Evolutionary conservation across 2,888 invertebrate species (phyloP), one percentile per base, ranked within the genome.

Genomic region (Eustalomyia histrio): DNA sequence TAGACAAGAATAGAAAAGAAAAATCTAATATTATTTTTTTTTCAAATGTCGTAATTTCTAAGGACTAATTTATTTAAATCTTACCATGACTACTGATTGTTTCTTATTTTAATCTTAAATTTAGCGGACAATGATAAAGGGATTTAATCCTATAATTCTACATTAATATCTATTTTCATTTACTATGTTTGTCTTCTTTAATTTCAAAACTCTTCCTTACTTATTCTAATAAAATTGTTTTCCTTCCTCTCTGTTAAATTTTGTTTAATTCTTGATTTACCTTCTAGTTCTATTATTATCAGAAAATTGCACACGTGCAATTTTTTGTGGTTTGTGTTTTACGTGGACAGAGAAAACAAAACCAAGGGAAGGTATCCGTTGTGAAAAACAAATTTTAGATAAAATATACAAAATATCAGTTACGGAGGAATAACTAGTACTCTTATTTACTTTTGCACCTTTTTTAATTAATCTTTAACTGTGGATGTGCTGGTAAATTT

Each of bases 261-360:
- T 74, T 39, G 39, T 12, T 24, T 50, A 35, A 35, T 52, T 64
- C 61, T 39, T 55, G 63, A 50, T 72, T 43, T 63, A 52, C n/a
- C 33, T 73, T 69, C 18, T 12, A 52, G 58, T 76, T 80, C 24
- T 72, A 72, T 68, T 61, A 71, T 63, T 80, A 80, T 80, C 80
- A 73, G 68, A n/a, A 29, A 73, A 58, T 47, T 60, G 80, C 68
- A 53, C 80, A 80, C 80, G 80, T 80, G 80, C 76, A 76, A 24
- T 43, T 16, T 72, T 72, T 73, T 80, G 73, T 55, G 80, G 80
- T 80, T 76, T 69, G 58, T 52, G 35, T 21, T 14, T 47, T 21
- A 8, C 24, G n/a, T 43, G 43, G 60, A 47, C n/a, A 10, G 43
- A 2, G 43, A 47, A 47, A n/a, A 14, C 6, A 29, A 12, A 8